Conservation (phyloP, 2,113 vertebrate genomes). For the Anoura caudifer region DNA sequence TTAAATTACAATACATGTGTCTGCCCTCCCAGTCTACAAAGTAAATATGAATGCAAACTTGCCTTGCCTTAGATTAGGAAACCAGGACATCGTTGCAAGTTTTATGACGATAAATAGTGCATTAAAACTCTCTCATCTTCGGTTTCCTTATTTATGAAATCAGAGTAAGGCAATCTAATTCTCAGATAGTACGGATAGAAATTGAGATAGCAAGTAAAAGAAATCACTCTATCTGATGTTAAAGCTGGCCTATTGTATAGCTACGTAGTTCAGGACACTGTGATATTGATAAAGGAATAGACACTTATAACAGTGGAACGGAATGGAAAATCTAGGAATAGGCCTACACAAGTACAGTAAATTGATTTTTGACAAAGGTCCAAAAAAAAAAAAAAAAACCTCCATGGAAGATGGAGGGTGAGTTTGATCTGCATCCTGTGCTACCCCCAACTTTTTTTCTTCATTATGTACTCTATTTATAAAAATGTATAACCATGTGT, state of each 20-base stretch:
- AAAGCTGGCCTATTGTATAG: neutral
- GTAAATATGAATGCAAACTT: neutral
- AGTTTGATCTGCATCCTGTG: neutral
- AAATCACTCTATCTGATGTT: neutral
- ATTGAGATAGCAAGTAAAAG: neutral
- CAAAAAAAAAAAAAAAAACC: neutral
- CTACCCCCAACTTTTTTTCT: neutral
- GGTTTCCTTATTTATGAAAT: neutral
- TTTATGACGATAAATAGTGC: neutral
- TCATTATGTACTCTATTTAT: neutral
- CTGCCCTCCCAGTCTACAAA: neutral
- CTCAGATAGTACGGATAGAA: neutral
- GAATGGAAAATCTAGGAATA: neutral
- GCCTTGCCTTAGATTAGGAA: neutral
- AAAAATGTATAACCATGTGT: neutral
- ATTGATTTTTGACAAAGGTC: neutral
- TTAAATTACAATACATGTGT: neutral
- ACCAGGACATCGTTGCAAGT: neutral
- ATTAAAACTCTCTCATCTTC: neutral
- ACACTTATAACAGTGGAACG: neutral
- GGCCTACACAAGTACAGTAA: neutral
- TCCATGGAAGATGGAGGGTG: neutral
- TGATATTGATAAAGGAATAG: neutral
- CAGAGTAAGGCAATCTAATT: neutral
- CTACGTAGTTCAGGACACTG: neutral